Evolutionary conservation across 1,140 invertebrate genomes (phyloP), one percentile per base, ranked within the genome.

Genomic region (Saccostrea echinata): DNA sequence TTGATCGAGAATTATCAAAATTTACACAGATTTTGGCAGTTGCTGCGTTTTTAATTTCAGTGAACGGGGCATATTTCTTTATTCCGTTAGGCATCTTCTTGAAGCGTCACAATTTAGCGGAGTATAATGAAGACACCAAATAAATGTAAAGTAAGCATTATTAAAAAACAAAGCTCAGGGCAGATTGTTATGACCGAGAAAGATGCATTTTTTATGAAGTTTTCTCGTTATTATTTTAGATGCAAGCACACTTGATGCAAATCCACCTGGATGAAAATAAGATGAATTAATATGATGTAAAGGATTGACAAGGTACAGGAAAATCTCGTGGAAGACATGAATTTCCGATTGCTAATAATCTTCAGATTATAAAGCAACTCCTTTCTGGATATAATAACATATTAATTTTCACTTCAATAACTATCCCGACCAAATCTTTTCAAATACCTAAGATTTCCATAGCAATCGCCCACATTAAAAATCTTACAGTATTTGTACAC

Each of bases 1-100:
- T 76, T 76, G 68, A 76, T 76, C 68, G 24, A 76, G 27, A 76
- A 30, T 76, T 76, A 33, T 76, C 30, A 27, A 33, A 64, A 30
- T 76, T 16, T 30, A 76, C 30, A 76, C 24, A 27, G 2, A 33
- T 76, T 76, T 13, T 76, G 68, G 68, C 68, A 76, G 68, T 76
- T 76, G 68, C 24, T 24, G 24, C 27, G 68, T 76, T 27, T 76
- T 76, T 30, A 33, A 76, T 27, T 27, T 18, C 13, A 30, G 27
- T 76, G 27, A 27, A 16, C 68, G 68, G 27, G 68, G 68, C 27
- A 76, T 33, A 76, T 33, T 76, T 33, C 16, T 33, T 30, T 11
- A 33, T 76, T 33, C 27, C 68, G 27, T 76, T 30, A 33, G 24
- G 27, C 68, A 30, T 71, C 68, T 27, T 76, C 27, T 76, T 13